A percentile compares a stretch with the other conserved stretches of the same genome.
phyloP scores from a whole-genome alignment of 2,797 vertebrate species.

The Loriculus beryllinus region DNA sequence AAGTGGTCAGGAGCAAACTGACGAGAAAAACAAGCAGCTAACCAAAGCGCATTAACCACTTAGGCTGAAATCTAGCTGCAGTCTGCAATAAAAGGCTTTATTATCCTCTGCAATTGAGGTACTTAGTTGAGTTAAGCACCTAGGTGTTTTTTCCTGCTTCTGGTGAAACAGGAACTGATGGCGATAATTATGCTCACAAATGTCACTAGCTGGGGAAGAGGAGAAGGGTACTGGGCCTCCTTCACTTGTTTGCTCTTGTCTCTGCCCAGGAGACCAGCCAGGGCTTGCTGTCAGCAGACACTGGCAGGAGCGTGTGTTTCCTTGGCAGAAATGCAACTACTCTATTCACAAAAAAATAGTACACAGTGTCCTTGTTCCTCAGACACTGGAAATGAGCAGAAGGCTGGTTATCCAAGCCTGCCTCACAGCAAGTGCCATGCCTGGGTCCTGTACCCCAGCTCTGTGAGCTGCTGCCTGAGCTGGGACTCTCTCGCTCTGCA shows the following conservation, averaged over 20 bases:
- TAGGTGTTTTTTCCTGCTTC: background rate
- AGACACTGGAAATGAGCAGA: background rate
- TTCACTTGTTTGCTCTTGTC: background rate
- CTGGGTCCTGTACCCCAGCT: rapidly evolving
- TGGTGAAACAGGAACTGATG: background rate
- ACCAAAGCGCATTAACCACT: constrained; percentile 1
- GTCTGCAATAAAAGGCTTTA: background rate
- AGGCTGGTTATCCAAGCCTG: background rate
- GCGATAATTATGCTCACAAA: background rate
- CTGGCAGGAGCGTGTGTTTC: background rate
- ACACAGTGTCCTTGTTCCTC: constrained; percentile 11
- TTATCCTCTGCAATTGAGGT: background rate
- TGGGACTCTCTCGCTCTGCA: background rate
- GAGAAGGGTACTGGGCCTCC: background rate
- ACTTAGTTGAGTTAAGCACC: background rate
- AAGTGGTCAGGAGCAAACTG: background rate
- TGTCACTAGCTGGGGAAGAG: background rate
- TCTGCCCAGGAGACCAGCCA: background rate
- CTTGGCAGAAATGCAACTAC: constrained; percentile 11
- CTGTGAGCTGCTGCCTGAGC: rapidly evolving
- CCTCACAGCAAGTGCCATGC: background rate
- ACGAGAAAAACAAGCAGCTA: constrained; percentile 49
- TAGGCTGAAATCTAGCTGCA: background rate
- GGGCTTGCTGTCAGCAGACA: background rate
- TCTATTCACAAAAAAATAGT: background rate